Evolutionary conservation across 2,113 vertebrate species (phyloP).

Genomic region (Dissostichus mawsoni): DNA sequence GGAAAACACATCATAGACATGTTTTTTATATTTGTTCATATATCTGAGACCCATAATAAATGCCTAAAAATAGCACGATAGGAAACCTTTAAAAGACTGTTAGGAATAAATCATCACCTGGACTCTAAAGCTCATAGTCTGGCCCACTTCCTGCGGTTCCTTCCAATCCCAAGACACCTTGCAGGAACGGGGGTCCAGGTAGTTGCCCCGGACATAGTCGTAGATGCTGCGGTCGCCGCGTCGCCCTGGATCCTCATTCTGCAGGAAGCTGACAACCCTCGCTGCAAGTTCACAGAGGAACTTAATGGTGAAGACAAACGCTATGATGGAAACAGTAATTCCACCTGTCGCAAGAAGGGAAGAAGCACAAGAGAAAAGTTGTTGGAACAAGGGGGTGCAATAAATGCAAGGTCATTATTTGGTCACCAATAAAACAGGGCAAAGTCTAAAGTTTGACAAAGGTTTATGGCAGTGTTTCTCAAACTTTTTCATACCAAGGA

Average conservation of each 20-base stretch:
- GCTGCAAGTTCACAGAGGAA: constrained; percentile 98
- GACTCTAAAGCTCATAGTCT: constrained; percentile 98
- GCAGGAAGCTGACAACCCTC: constrained; percentile 97
- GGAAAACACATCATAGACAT: no score
- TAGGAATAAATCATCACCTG: constrained; percentile 81
- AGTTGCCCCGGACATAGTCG: constrained; percentile 98
- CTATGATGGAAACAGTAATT: constrained; percentile 98
- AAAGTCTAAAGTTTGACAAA: background rate
- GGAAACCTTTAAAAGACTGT: background rate
- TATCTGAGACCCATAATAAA: no score
- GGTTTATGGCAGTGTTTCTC: background rate
- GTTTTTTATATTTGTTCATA: no score
- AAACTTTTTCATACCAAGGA: no score
- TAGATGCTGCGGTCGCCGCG: constrained; percentile 97
- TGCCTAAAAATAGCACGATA: no score
- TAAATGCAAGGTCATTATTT: background rate
- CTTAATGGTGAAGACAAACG: constrained; percentile 99
- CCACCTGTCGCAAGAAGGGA: constrained; percentile 85
- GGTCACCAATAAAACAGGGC: background rate
- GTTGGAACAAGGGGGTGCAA: background rate
- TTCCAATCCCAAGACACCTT: constrained; percentile 99
- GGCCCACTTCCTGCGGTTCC: constrained; percentile 98
- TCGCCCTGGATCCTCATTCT: constrained; percentile 96
- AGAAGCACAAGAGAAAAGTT: constrained; percentile 17
- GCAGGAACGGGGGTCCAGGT: constrained; percentile 97